Evolutionary conservation across 2,888 invertebrate species (phyloP), one percentile per base, ranked within the genome.

Genomic region (Caenorhabditis japonica): DNA sequence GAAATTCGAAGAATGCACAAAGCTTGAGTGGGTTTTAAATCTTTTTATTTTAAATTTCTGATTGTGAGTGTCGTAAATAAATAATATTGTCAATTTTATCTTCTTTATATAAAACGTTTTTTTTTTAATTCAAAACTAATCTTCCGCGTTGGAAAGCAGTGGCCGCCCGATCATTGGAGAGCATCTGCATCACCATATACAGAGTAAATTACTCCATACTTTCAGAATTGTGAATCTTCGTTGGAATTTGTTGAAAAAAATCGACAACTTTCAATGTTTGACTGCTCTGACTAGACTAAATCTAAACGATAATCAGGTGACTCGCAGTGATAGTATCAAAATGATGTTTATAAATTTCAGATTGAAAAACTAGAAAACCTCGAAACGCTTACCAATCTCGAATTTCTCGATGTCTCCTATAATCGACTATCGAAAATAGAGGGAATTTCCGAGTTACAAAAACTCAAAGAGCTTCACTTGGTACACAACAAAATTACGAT

Each of bases 221-320:
- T 43, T 55, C 46, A 66, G 66, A 58, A 68, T 49, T 15, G 21
- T 77, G 25, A 59, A 47, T 10, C 66, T 77, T 87, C 90, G 97
- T 55, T 97, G 97, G 94, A 99, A 99, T 89, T 90, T 95, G 7
- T 93, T 99, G 17, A 96, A 93, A 88, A 93, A 93, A 88, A 96
- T 99, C 81, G 96, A 97, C 88, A 95, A 95, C 86, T 88, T 99
- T 36, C 89, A 91, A 53, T 92, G 92, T 1, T 89, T 97, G 36
- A 55, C 68, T 12, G 72, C 75, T 0, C 90, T 99, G 15, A 91
- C 91, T n/a, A 94, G 96, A 87, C 89, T 99, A 53, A 97, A 97
- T 87, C 89, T 99, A 4, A 96, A 97, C 89, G 97, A 99, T 88
- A 99, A 99, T 90, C 96, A 96, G 90, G 93, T 99, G 1, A n/a